Conservation (phyloP, 2,888 invertebrate species). For the Julus scanicus region DNA sequence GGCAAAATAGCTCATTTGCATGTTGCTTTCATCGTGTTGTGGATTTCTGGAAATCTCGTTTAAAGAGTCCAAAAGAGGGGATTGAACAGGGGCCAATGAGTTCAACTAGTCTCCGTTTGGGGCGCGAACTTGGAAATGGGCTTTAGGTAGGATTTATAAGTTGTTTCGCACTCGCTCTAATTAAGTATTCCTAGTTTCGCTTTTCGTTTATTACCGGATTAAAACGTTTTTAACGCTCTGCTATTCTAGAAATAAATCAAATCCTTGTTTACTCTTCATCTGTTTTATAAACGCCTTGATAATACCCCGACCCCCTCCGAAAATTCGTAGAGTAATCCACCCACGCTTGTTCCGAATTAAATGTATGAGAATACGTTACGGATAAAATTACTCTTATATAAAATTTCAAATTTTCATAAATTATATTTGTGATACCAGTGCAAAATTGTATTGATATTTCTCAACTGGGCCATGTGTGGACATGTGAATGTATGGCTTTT, state of each 20-base stretch:
- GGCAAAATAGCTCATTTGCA: background rate
- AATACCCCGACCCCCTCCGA: background rate
- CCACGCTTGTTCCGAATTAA: background rate
- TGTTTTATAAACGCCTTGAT: background rate
- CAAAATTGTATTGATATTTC: too few species aligned
- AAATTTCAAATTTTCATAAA: too few species aligned
- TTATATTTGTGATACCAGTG: too few species aligned
- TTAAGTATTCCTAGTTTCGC: slow-evolving; percentile 23
- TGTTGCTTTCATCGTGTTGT: background rate
- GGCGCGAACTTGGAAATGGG: background rate
- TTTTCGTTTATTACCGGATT: slow-evolving; percentile 42
- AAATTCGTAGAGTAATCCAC: background rate
- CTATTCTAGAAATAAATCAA: background rate
- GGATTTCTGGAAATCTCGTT: background rate
- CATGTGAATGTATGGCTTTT: too few species aligned
- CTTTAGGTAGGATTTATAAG: background rate
- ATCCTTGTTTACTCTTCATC: background rate
- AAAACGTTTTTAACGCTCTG: background rate
- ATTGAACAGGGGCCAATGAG: background rate
- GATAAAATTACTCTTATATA: too few species aligned
- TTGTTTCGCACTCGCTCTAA: slow-evolving; percentile 18
- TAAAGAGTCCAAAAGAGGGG: background rate
- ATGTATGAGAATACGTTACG: background rate
- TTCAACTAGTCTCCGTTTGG: slow-evolving; percentile 5
- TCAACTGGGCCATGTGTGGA: too few species aligned